Percentiles rank a stretch among this genome's conserved stretches.
phyloP scores from a whole-genome alignment of 1,140 invertebrate genomes.

The Drosophila orena region DNA sequence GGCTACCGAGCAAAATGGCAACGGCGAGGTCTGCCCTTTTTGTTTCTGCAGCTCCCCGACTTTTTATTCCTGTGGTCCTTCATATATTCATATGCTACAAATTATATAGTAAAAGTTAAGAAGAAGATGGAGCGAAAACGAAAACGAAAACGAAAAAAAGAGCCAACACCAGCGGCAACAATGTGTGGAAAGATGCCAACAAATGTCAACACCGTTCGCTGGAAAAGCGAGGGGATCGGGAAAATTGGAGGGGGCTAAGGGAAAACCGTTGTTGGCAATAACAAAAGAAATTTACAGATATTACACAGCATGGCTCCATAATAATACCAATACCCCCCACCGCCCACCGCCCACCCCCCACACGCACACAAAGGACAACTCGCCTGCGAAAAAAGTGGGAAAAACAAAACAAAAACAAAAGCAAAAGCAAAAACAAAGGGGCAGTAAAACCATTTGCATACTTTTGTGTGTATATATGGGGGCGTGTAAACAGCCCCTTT shows the following conservation, averaged over 20 bases:
- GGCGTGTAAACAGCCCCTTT: conserved; percentile 76
- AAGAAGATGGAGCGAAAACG: conserved; percentile 73
- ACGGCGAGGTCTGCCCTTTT: conserved; percentile 36
- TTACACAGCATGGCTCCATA: conserved; percentile 83
- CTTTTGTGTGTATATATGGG: conserved; percentile 58
- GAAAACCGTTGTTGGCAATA: conserved; percentile 81
- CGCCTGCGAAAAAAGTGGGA: background rate
- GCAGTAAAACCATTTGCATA: conserved; percentile 82
- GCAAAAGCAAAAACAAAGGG: conserved; percentile 72
- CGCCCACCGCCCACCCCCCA: conserved; percentile 23
- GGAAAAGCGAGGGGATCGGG: conserved; percentile 14
- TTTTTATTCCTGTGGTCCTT: conserved; percentile 29
- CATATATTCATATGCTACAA: conserved; percentile 84
- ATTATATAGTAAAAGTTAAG: conserved; percentile 83
- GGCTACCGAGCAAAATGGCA: conserved; percentile 54
- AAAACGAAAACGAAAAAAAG: conserved; percentile 80
- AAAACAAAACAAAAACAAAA: conserved; percentile 26
- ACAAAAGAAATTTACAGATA: conserved; percentile 84
- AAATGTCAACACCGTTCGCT: conserved; percentile 72
- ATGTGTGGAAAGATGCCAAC: conserved; percentile 81
- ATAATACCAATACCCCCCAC: conserved; percentile 80
- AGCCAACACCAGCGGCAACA: conserved; percentile 79
- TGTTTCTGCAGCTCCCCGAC: conserved; percentile 24
- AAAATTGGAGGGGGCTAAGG: background rate
- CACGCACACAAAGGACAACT: background rate